Conservation (phyloP, 2,888 invertebrate species). For the Callosobruchus maculatus region DNA sequence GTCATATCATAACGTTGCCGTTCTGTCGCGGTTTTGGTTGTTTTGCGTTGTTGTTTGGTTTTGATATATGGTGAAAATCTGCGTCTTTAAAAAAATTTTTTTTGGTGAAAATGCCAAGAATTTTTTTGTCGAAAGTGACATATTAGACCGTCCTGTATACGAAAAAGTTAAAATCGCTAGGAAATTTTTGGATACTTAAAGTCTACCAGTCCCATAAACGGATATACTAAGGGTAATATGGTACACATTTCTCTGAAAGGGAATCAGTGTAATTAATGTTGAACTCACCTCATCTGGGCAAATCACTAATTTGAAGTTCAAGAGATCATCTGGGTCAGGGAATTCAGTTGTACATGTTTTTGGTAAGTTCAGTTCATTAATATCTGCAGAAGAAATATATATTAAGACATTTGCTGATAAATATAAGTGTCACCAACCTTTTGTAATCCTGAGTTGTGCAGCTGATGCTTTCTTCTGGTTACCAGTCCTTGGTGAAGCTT, state of each 20-base stretch:
- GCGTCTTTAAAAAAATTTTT: too few relatives aligned
- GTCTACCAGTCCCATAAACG: too few relatives aligned
- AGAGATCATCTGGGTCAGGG: slow-evolving; percentile 93
- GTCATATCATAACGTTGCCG: too few relatives aligned
- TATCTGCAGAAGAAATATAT: slow-evolving; percentile 62
- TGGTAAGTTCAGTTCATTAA: slow-evolving; percentile 94
- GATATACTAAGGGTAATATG: too few relatives aligned
- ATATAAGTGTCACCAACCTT: slow-evolving; percentile 63
- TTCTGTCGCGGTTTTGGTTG: too few relatives aligned
- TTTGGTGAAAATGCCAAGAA: too few relatives aligned
- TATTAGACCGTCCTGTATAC: too few relatives aligned
- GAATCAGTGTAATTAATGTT: background rate
- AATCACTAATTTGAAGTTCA: slow-evolving; percentile 93
- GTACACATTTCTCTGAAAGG: background rate
- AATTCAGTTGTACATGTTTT: slow-evolving; percentile 96
- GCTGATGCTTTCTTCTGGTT: slow-evolving; percentile 92
- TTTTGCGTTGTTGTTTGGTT: too few relatives aligned
- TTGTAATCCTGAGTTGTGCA: slow-evolving; percentile 94
- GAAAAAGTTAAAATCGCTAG: too few relatives aligned
- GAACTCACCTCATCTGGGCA: slow-evolving; percentile 83
- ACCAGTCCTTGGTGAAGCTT: slow-evolving; percentile 69
- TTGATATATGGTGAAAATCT: too few relatives aligned
- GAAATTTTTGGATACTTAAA: too few relatives aligned
- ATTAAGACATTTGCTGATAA: slow-evolving; percentile 1
- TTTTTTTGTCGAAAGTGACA: too few relatives aligned